phyloP scores from a whole-genome alignment of 2,888 invertebrate genomes.

The Scaeva pyrastri region DNA sequence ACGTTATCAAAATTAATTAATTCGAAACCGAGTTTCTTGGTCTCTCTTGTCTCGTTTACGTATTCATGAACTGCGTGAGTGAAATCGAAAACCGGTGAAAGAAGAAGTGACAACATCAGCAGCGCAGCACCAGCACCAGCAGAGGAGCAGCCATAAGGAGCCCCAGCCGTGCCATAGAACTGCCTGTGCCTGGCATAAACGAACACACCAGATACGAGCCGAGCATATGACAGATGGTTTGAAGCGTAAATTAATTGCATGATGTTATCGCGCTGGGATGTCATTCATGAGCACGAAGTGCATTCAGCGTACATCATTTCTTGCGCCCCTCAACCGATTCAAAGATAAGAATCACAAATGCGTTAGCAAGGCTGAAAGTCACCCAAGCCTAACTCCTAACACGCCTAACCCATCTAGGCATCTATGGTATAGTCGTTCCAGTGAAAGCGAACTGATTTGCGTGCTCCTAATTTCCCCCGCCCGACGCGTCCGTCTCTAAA shows the following conservation, averaged over 20 bases:
- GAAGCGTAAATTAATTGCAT: conserved; percentile 69
- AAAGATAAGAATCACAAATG: conserved; percentile 24
- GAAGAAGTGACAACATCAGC: conserved; percentile 29
- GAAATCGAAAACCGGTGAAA: conserved; percentile 58
- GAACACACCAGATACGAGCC: background rate
- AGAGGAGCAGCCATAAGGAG: background rate
- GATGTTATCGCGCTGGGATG: conserved; percentile 65
- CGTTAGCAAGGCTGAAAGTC: background rate
- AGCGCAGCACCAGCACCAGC: background rate
- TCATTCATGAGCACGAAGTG: conserved; percentile 61
- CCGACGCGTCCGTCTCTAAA: no score
- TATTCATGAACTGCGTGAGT: conserved; percentile 3
- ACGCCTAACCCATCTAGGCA: background rate
- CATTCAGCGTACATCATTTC: conserved; percentile 46
- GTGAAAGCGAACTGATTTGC: conserved; percentile 18
- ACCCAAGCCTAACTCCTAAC: background rate
- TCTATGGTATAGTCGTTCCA: background rate
- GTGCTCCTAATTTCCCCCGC: conserved; percentile 4
- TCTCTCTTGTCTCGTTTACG: conserved; percentile 15
- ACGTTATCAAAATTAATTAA: conserved; percentile 73
- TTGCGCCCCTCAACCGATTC: background rate
- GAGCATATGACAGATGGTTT: conserved; percentile 59
- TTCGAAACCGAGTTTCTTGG: conserved; percentile 35
- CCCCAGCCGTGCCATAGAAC: background rate
- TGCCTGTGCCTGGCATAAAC: background rate